These are phyloP conservation scores for Dicyrtomina minuta DNA, from an alignment of 2,888 invertebrate species.

Conservation along the genomic window DNA sequence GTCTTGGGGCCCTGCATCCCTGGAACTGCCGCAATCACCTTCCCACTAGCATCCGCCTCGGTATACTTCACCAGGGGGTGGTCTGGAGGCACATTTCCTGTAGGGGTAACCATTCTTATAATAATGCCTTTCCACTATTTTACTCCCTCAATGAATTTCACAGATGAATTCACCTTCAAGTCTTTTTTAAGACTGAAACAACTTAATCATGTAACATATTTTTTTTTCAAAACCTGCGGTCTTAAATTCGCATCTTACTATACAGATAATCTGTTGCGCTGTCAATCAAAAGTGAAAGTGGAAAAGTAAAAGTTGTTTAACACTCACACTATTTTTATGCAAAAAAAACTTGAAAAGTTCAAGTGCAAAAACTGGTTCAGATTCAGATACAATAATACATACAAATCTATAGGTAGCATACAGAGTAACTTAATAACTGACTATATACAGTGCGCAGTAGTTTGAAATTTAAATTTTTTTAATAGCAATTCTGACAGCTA, in stretches of 20 bases:
- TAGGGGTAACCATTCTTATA: neutral
- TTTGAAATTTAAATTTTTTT: too few species aligned
- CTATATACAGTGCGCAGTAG: too few species aligned
- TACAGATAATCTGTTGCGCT: too few species aligned
- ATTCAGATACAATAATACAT: conserved; percentile 9
- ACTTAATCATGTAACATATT: too few species aligned
- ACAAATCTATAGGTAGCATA: conserved; percentile 27
- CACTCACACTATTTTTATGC: too few species aligned
- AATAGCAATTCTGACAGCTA: too few species aligned
- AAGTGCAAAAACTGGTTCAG: neutral
- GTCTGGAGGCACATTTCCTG: conserved; percentile 52
- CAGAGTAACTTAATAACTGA: too few species aligned
- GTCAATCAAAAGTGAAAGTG: neutral
- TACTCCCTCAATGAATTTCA: neutral
- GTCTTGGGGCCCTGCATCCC: conserved; percentile 35
- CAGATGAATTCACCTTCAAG: too few species aligned
- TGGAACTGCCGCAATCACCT: conserved; percentile 49
- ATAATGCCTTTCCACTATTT: too few species aligned
- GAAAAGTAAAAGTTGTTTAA: neutral
- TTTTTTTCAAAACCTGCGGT: too few species aligned
- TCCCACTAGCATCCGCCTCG: conserved; percentile 40
- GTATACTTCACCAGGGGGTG: conserved; percentile 52
- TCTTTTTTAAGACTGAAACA: too few species aligned
- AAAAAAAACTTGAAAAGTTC: neutral
- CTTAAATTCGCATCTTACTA: too few species aligned